Conservation (phyloP, 1,140 invertebrate species). For the Diploscapter pachys region DNA sequence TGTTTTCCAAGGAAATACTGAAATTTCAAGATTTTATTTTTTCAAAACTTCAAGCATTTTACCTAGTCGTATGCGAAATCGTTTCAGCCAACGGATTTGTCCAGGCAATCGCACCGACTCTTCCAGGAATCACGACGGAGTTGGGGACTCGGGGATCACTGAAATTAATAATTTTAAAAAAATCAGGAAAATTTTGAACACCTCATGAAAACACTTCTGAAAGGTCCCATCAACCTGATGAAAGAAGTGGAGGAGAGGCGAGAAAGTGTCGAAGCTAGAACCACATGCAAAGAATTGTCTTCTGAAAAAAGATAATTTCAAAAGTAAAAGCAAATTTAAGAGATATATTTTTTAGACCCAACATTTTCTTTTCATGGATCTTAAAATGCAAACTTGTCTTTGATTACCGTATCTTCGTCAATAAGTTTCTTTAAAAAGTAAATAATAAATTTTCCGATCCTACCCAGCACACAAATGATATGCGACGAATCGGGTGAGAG, state of each 20-base stretch:
- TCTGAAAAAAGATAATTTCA: conserved; percentile 5
- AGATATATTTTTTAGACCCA: not conserved
- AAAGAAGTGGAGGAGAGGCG: not conserved
- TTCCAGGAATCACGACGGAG: conserved; percentile 13
- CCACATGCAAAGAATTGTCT: conserved; percentile 8
- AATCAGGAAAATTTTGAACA: not conserved
- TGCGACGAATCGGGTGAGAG: not conserved
- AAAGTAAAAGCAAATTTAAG: conserved; percentile 1
- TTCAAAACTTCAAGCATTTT: no score
- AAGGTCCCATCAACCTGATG: not conserved
- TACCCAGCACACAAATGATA: not conserved
- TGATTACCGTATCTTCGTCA: not conserved
- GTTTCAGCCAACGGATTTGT: no score
- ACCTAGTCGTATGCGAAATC: no score
- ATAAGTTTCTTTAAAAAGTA: not conserved
- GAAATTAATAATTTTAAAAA: not conserved
- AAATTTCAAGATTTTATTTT: no score
- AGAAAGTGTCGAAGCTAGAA: not conserved
- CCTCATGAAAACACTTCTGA: not conserved
- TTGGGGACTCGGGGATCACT: not conserved
- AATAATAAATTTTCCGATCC: not conserved
- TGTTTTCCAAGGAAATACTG: no score
- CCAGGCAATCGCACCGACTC: not conserved
- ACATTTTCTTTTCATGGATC: not conserved
- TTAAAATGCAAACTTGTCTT: not conserved